Base-by-base conservation (phyloP, 64 coral and sea anemone genomes). In the Astreopora myriophthalma region DNA sequence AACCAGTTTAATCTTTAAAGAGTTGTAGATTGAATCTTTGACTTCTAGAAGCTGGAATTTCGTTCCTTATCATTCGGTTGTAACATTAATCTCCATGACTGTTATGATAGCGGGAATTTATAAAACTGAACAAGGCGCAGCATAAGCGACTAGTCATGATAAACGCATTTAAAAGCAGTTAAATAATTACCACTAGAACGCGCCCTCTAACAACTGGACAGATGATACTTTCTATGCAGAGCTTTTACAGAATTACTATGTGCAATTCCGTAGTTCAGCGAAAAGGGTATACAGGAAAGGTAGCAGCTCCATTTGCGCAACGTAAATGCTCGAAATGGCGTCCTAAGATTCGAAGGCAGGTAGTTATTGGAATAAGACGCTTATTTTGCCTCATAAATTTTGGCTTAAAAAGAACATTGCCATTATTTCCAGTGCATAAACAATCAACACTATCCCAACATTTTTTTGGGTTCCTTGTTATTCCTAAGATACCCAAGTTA, bases 321-420 rank as follows among this genome's bases (percentile, higher is more conserved):
- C 58, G 58, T 62, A 62, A 62, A 62, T 62, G 58, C 58, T 62
- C 58, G 58, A 62, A 62, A 62, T 62, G 58, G 58, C 58, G 58
- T 62, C 58, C 58, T 12, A 5, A 62, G 58, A 62, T 62, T 62
- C 58, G 58, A 62, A 62, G 58, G 58, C 58, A 62, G 58, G 57
- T 11, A 61, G 57, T 61, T 61, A 61, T 61, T 62, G 57, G 57
- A 44, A 44, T 44, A 62, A 62, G 2, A 62, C 57, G 57, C 57
- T 62, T 62, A 62, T 62, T 62, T 62, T 62, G 57, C n/a, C 57
- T 62, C 57, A 62, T 62, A 62, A 62, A 62, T 62, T 62, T 62
- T 62, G 57, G 57, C 57, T 62, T 62, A 62, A 62, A 62, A 62
- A 8, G 57, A 62, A 62, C 57, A 62, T 62, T 62, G 57, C 57